These are phyloP conservation scores for Endotricha flammealis DNA, from an alignment of 2,888 invertebrate species.

Conservation along the genomic window DNA sequence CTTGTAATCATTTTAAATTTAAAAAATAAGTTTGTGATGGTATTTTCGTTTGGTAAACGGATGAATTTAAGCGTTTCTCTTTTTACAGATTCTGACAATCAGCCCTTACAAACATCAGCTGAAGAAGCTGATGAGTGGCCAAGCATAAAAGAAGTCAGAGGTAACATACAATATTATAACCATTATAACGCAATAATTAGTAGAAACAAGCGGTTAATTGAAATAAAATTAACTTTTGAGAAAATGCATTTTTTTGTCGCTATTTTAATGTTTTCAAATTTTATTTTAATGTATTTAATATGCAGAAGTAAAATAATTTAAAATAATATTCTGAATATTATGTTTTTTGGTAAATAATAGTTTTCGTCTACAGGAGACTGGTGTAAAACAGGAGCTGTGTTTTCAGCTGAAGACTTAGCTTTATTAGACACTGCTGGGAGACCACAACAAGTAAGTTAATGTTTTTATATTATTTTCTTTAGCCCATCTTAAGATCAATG, in stretches of 20 bases:
- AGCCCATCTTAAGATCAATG: neutral
- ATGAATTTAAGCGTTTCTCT: no score
- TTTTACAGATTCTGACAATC: slow-evolving; percentile 53
- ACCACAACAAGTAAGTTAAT: slow-evolving; percentile 46
- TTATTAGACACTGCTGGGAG: slow-evolving; percentile 61
- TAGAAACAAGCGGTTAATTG: no score
- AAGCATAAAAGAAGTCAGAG: slow-evolving; percentile 67
- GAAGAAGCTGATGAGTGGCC: slow-evolving; percentile 69
- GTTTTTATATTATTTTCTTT: neutral
- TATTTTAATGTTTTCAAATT: no score
- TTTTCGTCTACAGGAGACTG: slow-evolving; percentile 49
- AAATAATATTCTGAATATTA: neutral
- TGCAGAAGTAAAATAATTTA: neutral
- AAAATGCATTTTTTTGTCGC: no score
- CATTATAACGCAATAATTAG: no score
- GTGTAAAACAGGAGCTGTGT: slow-evolving; percentile 67
- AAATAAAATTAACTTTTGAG: no score
- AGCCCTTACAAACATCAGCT: slow-evolving; percentile 38
- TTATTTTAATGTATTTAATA: neutral
- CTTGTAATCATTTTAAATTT: no score
- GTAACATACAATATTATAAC: no score
- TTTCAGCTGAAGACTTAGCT: slow-evolving; percentile 71
- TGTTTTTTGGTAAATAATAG: neutral
- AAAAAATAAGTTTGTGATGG: no score
- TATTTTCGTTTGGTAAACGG: no score